A percentile compares a stretch with the other conserved stretches of the same genome.
phyloP scores from a whole-genome alignment of 2,888 invertebrate species.

The Amaurobius ferox region DNA sequence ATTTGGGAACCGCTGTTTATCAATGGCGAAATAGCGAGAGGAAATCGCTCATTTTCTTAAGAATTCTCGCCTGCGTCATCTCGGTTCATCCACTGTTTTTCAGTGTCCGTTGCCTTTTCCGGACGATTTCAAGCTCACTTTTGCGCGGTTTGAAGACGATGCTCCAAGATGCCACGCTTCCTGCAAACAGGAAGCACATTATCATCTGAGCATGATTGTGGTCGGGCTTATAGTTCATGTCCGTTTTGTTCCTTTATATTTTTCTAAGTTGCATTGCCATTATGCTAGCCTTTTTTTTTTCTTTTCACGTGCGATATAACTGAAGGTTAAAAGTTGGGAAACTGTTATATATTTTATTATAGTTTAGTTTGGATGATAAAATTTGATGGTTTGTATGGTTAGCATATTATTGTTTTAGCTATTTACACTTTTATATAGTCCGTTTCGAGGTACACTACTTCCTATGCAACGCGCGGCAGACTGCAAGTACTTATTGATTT shows the following conservation, averaged over 20 bases:
- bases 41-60: conserved; percentile 29
- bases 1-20: background rate
- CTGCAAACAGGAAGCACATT: background rate
- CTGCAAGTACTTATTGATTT: no score
- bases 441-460: no score
- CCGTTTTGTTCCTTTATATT: background rate
- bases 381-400: no score
- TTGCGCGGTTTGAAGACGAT: background rate
- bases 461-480: no score
- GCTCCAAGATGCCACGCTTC: background rate
- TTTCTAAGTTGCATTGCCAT: no score
- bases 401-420: no score
- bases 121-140: conserved; percentile 24
- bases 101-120: conserved; percentile 24
- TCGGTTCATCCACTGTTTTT: background rate
- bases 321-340: no score
- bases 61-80: background rate
- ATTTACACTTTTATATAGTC: no score
- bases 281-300: no score
- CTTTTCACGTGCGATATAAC: no score
- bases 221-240: background rate
- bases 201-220: background rate
- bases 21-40: background rate
- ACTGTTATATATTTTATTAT: no score
- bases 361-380: no score